A percentile compares a stretch with the other conserved stretches of the same genome.
phyloP scores from a whole-genome alignment of 2,888 invertebrate species.

The Platynereis dumerilii region DNA sequence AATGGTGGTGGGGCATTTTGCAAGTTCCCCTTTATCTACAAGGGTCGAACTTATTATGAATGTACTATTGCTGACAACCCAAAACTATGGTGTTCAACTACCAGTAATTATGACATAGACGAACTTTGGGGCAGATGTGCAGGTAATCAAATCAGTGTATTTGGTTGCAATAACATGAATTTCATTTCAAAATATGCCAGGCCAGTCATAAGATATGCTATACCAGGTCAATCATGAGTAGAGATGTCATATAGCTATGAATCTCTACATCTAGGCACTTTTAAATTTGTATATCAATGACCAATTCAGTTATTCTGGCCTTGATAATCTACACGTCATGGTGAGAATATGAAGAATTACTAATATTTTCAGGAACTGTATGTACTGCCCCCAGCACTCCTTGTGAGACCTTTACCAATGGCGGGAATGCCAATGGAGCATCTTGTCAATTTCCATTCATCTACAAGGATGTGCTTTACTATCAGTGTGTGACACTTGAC shows the following conservation, averaged over 20 bases:
- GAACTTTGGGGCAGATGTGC: slow-evolving; percentile 15
- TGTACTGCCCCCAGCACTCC: background rate
- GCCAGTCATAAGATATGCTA: too few species aligned
- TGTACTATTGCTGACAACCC: background rate
- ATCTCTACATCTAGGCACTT: too few species aligned
- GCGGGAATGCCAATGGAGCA: background rate
- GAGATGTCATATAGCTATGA: too few species aligned
- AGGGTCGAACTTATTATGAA: background rate
- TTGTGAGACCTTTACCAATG: background rate
- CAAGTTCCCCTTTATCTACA: slow-evolving; percentile 3
- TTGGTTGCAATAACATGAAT: too few species aligned
- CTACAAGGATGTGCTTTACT: background rate
- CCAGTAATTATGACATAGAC: slow-evolving; percentile 22
- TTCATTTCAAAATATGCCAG: too few species aligned
- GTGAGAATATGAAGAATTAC: too few species aligned
- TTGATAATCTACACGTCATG: too few species aligned
- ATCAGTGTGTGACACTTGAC: background rate
- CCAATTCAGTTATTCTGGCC: too few species aligned
- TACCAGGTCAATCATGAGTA: too few species aligned
- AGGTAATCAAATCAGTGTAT: background rate
- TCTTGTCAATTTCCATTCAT: slow-evolving; percentile 7
- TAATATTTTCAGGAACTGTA: too few species aligned
- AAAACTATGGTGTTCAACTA: slow-evolving; percentile 19
- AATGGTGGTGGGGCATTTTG: slow-evolving; percentile 1
- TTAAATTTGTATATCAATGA: too few species aligned